These are phyloP conservation scores for Bungarus multicinctus DNA, from an alignment of 2,113 vertebrate species.

Conservation along the genomic window DNA sequence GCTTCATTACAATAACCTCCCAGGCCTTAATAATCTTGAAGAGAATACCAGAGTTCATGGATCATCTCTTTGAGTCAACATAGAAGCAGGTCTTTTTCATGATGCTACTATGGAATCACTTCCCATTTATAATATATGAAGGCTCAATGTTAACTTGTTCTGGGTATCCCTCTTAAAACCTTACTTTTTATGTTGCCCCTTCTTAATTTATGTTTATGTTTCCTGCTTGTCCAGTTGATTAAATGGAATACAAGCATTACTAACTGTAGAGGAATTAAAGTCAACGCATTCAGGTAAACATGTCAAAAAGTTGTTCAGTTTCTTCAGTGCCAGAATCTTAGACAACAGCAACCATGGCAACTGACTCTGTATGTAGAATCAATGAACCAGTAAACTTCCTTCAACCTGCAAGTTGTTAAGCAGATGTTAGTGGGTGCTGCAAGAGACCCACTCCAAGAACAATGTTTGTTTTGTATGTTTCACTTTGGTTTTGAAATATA, in stretches of 20 bases:
- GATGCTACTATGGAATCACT: background rate
- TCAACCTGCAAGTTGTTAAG: background rate
- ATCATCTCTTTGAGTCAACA: background rate
- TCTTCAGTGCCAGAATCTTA: background rate
- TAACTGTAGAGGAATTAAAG: background rate
- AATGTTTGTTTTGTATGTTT: background rate
- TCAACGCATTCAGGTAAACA: background rate
- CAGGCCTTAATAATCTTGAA: background rate
- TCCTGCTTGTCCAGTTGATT: background rate
- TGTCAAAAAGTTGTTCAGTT: background rate
- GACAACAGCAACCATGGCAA: background rate
- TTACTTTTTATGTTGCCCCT: background rate
- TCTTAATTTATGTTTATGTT: background rate
- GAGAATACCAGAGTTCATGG: background rate
- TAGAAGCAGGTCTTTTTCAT: background rate
- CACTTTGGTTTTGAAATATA: background rate
- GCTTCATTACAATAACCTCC: background rate
- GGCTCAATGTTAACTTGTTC: background rate
- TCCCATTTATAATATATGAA: background rate
- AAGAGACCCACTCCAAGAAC: background rate
- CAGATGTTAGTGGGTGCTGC: background rate
- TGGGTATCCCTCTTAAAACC: background rate
- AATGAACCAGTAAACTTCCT: background rate
- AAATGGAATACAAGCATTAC: background rate
- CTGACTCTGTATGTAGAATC: background rate